These are phyloP conservation scores for Ochotona curzoniae DNA, from an alignment of 2,113 vertebrate genomes.

Conservation along the genomic window DNA sequence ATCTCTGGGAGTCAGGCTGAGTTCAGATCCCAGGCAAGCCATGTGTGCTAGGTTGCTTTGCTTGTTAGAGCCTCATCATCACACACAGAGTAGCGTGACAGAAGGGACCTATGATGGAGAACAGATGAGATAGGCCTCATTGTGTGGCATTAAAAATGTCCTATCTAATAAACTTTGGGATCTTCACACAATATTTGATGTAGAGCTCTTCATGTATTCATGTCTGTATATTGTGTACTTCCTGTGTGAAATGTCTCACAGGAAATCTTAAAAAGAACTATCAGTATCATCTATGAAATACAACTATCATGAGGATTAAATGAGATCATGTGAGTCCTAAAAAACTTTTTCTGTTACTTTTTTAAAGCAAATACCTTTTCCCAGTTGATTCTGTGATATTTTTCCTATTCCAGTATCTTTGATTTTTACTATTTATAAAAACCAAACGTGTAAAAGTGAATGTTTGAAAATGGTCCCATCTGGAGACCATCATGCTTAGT, in stretches of 20 bases:
- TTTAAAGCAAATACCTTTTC: not conserved
- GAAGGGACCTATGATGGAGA: not conserved
- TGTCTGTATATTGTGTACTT: not conserved
- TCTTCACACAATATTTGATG: not conserved
- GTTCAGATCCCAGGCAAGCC: not conserved
- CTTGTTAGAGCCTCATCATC: not conserved
- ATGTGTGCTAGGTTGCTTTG: not conserved
- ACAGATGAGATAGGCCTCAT: not conserved
- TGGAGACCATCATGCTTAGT: too few relatives aligned
- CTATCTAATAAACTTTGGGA: not conserved
- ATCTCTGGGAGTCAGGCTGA: not conserved
- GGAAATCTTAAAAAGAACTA: not conserved
- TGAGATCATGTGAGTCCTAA: not conserved
- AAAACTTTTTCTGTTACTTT: not conserved
- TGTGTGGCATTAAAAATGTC: not conserved
- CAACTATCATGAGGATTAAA: not conserved
- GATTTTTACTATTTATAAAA: not conserved
- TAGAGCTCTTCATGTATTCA: not conserved
- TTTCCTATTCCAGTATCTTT: not conserved
- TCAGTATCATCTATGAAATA: not conserved
- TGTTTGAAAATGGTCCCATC: too few relatives aligned
- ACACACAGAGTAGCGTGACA: not conserved
- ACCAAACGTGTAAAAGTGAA: slow-evolving; percentile 18
- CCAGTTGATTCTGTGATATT: slow-evolving; percentile 8
- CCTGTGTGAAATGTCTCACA: not conserved